Evolutionary conservation across 37 sponge, comb jelly and placozoan genomes (phyloP).

Genomic region (Cliona cf. orientalis): DNA sequence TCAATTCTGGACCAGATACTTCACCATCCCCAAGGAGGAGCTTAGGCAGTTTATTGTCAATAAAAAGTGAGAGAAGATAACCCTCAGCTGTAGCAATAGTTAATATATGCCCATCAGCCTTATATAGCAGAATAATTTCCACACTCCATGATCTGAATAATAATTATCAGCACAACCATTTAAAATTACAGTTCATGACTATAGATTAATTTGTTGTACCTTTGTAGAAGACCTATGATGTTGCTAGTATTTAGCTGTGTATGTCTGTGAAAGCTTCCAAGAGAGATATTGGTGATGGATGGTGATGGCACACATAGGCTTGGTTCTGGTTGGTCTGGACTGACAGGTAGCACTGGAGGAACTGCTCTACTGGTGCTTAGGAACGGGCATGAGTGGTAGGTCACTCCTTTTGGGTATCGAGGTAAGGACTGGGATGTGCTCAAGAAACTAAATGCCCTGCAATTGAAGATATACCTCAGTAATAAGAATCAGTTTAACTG

Average conservation of each 20-base stretch:
- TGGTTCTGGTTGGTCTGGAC: neutral
- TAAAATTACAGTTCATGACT: too few species aligned
- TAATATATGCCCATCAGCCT: too few species aligned
- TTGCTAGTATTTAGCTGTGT: slow-evolving; percentile 33
- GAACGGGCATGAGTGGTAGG: slow-evolving; percentile 45
- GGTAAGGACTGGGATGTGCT: neutral
- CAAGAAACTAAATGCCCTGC: slow-evolving; percentile 48
- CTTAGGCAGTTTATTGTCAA: too few species aligned
- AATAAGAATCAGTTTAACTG: neutral
- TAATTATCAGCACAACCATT: too few species aligned
- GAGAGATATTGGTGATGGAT: slow-evolving; percentile 1
- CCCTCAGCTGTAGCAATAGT: too few species aligned
- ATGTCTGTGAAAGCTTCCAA: slow-evolving; percentile 41
- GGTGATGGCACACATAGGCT: slow-evolving; percentile 10
- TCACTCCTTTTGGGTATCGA: slow-evolving; percentile 26
- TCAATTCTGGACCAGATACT: too few species aligned
- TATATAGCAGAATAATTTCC: neutral
- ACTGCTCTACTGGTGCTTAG: neutral
- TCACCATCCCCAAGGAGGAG: too few species aligned
- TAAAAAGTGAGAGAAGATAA: too few species aligned
- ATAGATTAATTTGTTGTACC: neutral
- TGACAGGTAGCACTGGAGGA: slow-evolving; percentile 23
- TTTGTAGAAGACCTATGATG: slow-evolving; percentile 27
- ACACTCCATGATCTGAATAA: neutral
- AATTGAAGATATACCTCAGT: neutral